phyloP scores from a whole-genome alignment of 2,113 vertebrate species.

The Petaurus breviceps region DNA sequence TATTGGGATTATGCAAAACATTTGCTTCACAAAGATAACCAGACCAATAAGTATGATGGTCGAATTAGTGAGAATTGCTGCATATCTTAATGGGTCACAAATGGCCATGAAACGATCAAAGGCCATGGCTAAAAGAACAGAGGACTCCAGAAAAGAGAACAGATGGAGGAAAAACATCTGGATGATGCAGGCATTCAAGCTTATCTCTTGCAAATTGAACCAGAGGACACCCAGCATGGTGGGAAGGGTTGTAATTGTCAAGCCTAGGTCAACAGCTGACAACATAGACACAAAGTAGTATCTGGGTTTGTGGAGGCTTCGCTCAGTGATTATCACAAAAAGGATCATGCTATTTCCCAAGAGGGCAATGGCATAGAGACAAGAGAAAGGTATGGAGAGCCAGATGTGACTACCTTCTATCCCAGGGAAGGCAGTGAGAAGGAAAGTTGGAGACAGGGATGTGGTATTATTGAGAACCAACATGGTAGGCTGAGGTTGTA shows the following conservation, averaged over 20 bases:
- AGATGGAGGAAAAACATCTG: conserved; percentile 80
- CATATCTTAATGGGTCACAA: conserved; percentile 77
- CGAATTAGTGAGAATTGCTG: conserved; percentile 29
- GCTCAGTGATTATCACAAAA: conserved; percentile 36
- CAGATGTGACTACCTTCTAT: conserved; percentile 63
- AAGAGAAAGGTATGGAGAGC: conserved; percentile 76
- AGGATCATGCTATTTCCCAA: conserved; percentile 76
- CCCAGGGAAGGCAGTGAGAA: conserved; percentile 73
- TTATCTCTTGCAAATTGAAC: conserved; percentile 65
- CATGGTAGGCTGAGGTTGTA: conserved; percentile 42
- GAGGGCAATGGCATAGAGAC: conserved; percentile 58
- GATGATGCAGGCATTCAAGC: conserved; percentile 70
- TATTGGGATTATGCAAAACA: not conserved
- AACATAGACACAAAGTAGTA: conserved; percentile 75
- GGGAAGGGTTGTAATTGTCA: conserved; percentile 72
- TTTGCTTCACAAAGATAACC: conserved; percentile 55
- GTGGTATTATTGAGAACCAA: conserved; percentile 69
- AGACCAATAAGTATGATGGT: conserved; percentile 64
- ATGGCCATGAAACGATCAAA: conserved; percentile 76
- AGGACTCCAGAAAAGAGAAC: conserved; percentile 73
- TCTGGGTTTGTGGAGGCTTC: conserved; percentile 75
- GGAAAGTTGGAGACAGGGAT: conserved; percentile 44
- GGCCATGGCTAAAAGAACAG: conserved; percentile 77
- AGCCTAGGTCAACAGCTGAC: conserved; percentile 62
- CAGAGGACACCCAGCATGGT: conserved; percentile 77